Evolutionary conservation across 2,888 invertebrate genomes (phyloP), one percentile per base, ranked within the genome.

Genomic region (Seira sanloemensis): DNA sequence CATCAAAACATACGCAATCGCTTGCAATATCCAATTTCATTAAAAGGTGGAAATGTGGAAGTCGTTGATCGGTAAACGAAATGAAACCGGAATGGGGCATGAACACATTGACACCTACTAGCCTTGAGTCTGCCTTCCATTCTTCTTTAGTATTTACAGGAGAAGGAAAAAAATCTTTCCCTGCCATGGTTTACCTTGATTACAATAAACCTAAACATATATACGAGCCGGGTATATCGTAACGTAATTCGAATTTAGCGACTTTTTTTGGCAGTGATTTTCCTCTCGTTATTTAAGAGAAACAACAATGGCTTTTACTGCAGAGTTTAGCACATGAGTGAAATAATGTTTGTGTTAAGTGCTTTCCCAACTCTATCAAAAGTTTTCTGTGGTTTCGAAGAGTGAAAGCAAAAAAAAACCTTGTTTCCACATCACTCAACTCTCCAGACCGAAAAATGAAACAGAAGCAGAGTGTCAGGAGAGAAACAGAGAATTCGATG

Each of bases 361-460:
- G 58, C 58, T 58, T 37, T 58, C 58, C 58, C 2, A n/a, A n/a
- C 18, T 58, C n/a, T 18, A 58, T 58, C 58, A 58, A 58, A 58
- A 58, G 37, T 58, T 58, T 58, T 58, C 58, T 58, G 58, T 58
- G 58, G 58, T 58, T n/a, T 58, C 9, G 58, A 58, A 58, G n/a
- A 58, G 58, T 58, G 18, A 18, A 7, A 37, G 37, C 5, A 7
- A 58, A 18, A 58, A 58, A 58, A 9, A 58, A 16, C 58, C 9
- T 58, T 4, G 58, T 58, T 58, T 4, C 58, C n/a, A 58, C n/a
- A 58, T 4, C 58, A 58, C 37, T 37, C 58, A 58, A 58, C 58
- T 58, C 58, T n/a, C 58, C 18, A 58, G n/a, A 58, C 58, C 58
- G n/a, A 58, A 58, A 58, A 37, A 37, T 37, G n/a, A 58, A 58